phyloP scores from a whole-genome alignment of 2,888 invertebrate genomes.

The Papilio elwesi region DNA sequence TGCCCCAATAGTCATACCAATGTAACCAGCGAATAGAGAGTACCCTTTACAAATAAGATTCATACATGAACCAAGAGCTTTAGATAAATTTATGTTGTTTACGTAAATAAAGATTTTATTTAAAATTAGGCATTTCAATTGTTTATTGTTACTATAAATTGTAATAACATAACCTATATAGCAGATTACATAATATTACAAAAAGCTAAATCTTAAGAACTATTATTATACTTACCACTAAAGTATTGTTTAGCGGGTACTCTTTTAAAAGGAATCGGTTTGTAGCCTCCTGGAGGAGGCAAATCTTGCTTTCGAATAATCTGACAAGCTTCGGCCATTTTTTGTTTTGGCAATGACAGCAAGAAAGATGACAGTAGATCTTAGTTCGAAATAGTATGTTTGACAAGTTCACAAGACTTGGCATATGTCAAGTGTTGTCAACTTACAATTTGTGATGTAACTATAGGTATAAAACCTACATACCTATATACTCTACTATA shows the following conservation, averaged over 20 bases:
- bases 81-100: background rate
- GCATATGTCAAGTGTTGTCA: too few relatives aligned
- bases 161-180: constrained; percentile 60
- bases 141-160: constrained; percentile 30
- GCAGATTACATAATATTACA: constrained; percentile 69
- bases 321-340: constrained; percentile 68
- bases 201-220: background rate
- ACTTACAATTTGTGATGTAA: too few relatives aligned
- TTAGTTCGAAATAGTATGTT: background rate
- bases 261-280: constrained; percentile 88
- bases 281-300: constrained; percentile 96
- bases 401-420: background rate
- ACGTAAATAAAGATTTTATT: background rate
- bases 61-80: background rate
- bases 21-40: constrained; percentile 85
- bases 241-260: constrained; percentile 89
- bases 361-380: constrained; percentile 5
- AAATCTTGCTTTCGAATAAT: constrained; percentile 89
- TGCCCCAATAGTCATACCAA: constrained; percentile 84
- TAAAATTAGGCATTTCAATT: background rate
- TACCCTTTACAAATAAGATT: constrained; percentile 76
- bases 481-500: background rate
- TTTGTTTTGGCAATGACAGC: constrained; percentile 44
- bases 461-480: too few relatives aligned
- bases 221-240: constrained; percentile 80